These are phyloP conservation scores for Bos taurus DNA, from an alignment of 2,113 vertebrate genomes.

Conservation along the genomic window ARS-UCD2.0 NC_037347.1:67811501-67812000, in stretches of 20 bases:
- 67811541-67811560: accelerated
- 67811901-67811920: not conserved
- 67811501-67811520: not conserved
- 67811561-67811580: not conserved
- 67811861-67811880: not conserved
- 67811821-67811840: accelerated
- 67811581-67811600: accelerated
- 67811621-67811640: accelerated
- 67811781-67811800: too few species aligned
- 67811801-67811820: accelerated
- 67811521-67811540: not conserved
- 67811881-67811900: too few species aligned
- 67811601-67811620: not conserved
- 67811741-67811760: not conserved
- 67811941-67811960: not conserved
- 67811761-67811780: not conserved
- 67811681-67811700: not conserved
- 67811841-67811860: accelerated
- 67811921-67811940: not conserved
- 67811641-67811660: not conserved
- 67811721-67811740: not conserved
- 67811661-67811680: not conserved
- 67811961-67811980: not conserved
- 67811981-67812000: accelerated
- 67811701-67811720: accelerated